A percentile compares a stretch with the other conserved stretches of the same genome.
Evolutionary conservation across 2,113 vertebrate genomes (phyloP).

Genomic region (Blennius ocellaris): DNA sequence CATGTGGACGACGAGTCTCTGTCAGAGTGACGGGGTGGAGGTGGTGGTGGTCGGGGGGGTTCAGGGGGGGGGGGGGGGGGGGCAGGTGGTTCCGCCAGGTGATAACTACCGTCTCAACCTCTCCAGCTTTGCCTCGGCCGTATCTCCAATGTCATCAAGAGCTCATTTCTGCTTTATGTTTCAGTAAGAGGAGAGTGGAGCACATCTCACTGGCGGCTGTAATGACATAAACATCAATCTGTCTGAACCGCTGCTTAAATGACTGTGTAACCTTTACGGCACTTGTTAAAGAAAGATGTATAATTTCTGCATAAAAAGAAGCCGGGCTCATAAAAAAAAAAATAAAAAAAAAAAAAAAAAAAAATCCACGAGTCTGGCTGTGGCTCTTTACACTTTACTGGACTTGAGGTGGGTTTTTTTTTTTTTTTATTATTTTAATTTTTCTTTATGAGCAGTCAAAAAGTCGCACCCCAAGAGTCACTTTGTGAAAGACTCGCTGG

Average conservation of each 20-base stretch:
- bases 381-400: constrained; percentile 66
- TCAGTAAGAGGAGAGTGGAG: constrained; percentile 48
- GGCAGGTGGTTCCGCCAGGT: neutral
- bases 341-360: too few species aligned
- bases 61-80: too few species aligned
- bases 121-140: constrained; percentile 47
- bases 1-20: constrained; percentile 11
- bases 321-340: constrained; percentile 71
- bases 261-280: constrained; percentile 86
- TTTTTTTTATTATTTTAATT: too few species aligned
- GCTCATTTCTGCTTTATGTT: constrained; percentile 76
- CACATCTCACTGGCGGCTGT: constrained; percentile 74
- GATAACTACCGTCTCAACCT: constrained; percentile 25
- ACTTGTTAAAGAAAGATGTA: constrained; percentile 81
- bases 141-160: constrained; percentile 75
- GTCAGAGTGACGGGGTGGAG: neutral
- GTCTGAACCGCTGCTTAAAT: constrained; percentile 84
- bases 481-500: constrained; percentile 60
- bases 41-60: too few species aligned
- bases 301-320: constrained; percentile 74
- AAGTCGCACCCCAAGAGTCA: constrained; percentile 59
- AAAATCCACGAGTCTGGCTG: constrained; percentile 59
- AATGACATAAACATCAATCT: constrained; percentile 86
- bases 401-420: constrained; percentile 41
- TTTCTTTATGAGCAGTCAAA: constrained; percentile 68